Evolutionary conservation across 2,888 invertebrate species (phyloP), one percentile per base, ranked within the genome.

Genomic region (Dynastes hyllus): DNA sequence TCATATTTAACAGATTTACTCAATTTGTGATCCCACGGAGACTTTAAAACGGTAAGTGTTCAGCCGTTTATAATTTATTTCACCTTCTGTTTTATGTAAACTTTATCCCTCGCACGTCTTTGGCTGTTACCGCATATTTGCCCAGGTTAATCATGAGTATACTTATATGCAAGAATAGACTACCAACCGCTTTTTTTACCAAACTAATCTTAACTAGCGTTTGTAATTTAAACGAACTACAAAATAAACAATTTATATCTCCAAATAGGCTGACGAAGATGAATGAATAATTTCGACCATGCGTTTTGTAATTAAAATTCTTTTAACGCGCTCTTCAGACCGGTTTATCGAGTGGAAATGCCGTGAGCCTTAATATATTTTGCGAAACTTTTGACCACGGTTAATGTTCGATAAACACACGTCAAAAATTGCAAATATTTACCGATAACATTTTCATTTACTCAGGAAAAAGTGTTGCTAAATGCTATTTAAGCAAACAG

Each of bases 221-320:
- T 58, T 22, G 55, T 58, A 58, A 27, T 22, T 16, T 58, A 58
- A 22, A 1, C 22, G 55, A 45, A 45, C 45, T 45, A 29, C 8
- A 22, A 61, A 61, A 29, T 29, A 63, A 63, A 9, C 63, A 63
- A 29, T 32, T 63, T 32, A 32, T 32, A 63, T 9, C 9, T 32
- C 29, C 29, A 32, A 63, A 29, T 29, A 63, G 11, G 32, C 63
- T 11, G 63, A 32, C 32, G 9, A 3, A 13, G 32, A 63, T 29
- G 13, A 63, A 63, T 63, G 29, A 63, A 32, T 63, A 63, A 32
- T 63, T 63, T 63, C 13, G 2, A 32, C 27, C 55, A 6, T 32
- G 32, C 32, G 27, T 9, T 63, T 63, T 29, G 6, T 63, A 63
- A 63, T 29, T 63, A 37, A 63, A 29, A 63, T 63, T 61, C 61